Conservation (phyloP, 2,888 invertebrate species). For the Apeira syringaria region DNA sequence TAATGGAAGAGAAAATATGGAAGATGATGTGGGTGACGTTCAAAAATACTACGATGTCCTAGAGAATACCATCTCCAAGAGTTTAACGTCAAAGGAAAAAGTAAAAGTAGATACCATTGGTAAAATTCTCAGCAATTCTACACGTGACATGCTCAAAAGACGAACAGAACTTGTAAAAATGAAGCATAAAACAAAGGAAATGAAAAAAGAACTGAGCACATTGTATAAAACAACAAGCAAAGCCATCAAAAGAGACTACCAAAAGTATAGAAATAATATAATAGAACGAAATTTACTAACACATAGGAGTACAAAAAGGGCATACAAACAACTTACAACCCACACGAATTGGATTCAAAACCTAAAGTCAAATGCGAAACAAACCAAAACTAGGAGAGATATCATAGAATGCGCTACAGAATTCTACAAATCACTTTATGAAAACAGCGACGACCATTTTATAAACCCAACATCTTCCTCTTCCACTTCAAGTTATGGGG, state of each 20-base stretch:
- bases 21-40: neutral
- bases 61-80: neutral
- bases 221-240: too few species aligned
- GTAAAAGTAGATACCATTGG: too few species aligned
- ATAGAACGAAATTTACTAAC: conserved; percentile 7
- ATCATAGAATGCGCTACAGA: conserved; percentile 2
- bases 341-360: conserved; percentile 19
- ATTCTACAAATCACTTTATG: neutral
- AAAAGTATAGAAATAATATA: conserved; percentile 3
- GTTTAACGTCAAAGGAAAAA: neutral
- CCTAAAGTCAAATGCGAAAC: conserved; percentile 7
- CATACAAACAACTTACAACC: conserved; percentile 8
- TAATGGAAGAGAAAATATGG: too few species aligned
- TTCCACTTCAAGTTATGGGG: too few species aligned
- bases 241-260: conserved; percentile 8
- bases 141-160: neutral
- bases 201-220: conserved; percentile 9
- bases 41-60: conserved; percentile 1
- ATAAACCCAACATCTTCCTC: too few species aligned
- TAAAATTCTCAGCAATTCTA: too few species aligned
- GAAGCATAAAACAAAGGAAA: conserved; percentile 6
- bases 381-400: conserved; percentile 13
- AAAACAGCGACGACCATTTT: too few species aligned
- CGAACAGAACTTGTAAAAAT: conserved; percentile 3
- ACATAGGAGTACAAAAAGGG: conserved; percentile 20